phyloP scores from a whole-genome alignment of 2,113 vertebrate species.

The Brachyhypopomus occidentalis region DNA sequence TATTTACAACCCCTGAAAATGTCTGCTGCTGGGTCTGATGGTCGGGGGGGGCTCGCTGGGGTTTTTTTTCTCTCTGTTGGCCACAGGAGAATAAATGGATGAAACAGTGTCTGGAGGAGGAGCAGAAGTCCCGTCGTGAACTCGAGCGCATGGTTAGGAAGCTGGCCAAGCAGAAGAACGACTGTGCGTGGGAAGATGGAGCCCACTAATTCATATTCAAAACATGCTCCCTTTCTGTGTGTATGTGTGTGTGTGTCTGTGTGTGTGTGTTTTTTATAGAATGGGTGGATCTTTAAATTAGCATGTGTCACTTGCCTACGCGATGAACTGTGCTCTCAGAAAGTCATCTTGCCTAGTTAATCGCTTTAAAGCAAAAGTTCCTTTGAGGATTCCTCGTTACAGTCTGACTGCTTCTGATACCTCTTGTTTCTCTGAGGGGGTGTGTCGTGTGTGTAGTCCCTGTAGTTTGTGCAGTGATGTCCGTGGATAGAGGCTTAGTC shows the following conservation, averaged over 20 bases:
- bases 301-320: constrained; percentile 32
- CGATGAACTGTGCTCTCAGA: constrained; percentile 27
- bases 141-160: constrained; percentile 91
- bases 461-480: constrained; percentile 3
- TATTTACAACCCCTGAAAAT: background rate
- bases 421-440: background rate
- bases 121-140: constrained; percentile 93
- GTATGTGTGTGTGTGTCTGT: constrained; percentile 29
- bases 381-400: constrained; percentile 33
- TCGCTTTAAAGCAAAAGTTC: background rate
- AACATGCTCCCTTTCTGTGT: constrained; percentile 29
- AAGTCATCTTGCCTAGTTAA: constrained; percentile 32
- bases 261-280: constrained; percentile 35
- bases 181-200: constrained; percentile 84
- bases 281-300: constrained; percentile 40
- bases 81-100: constrained; percentile 93
- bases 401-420: background rate
- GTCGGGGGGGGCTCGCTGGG: too few species aligned
- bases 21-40: background rate
- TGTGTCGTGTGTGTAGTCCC: background rate
- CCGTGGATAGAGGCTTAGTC: background rate
- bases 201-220: constrained; percentile 71
- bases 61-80: background rate
- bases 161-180: constrained; percentile 92
- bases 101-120: constrained; percentile 96